These are phyloP conservation scores for Linnaemya tessellans DNA, from an alignment of 2,888 invertebrate species.

Conservation along the genomic window DNA sequence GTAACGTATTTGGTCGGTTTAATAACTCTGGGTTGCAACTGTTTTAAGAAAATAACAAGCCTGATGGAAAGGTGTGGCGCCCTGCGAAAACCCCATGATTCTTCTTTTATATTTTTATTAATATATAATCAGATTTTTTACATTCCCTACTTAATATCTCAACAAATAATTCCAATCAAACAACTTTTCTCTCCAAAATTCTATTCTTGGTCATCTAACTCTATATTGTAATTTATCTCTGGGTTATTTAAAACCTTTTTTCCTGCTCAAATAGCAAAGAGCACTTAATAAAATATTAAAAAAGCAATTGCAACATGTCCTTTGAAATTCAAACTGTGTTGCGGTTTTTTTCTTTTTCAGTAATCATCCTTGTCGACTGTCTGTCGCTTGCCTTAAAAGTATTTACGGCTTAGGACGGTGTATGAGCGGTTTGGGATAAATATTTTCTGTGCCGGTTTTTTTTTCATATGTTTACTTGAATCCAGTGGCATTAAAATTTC, in stretches of 20 bases:
- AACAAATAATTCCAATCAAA: not conserved
- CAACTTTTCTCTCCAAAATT: not conserved
- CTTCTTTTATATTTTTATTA: too few relatives aligned
- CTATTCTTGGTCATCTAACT: not conserved
- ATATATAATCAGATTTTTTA: too few relatives aligned
- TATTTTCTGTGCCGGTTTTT: not conserved
- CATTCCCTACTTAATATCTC: too few relatives aligned
- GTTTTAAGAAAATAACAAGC: too few relatives aligned
- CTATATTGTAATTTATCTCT: not conserved
- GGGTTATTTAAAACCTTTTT: not conserved
- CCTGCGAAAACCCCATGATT: too few relatives aligned
- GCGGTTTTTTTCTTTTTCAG: not conserved
- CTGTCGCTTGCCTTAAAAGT: not conserved
- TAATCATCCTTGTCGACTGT: not conserved
- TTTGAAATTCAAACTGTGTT: not conserved
- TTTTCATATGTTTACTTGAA: constrained; percentile 6
- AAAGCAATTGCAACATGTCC: not conserved
- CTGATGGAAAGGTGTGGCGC: too few relatives aligned
- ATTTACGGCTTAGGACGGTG: not conserved
- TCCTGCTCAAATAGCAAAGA: not conserved
- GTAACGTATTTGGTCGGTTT: too few relatives aligned
- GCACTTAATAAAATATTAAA: constrained; percentile 7
- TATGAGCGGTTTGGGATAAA: not conserved
- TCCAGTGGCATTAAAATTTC: constrained; percentile 40
- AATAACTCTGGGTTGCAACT: too few relatives aligned